Conservation (phyloP, 2,888 invertebrate genomes). For the Mythimna loreyi region DNA sequence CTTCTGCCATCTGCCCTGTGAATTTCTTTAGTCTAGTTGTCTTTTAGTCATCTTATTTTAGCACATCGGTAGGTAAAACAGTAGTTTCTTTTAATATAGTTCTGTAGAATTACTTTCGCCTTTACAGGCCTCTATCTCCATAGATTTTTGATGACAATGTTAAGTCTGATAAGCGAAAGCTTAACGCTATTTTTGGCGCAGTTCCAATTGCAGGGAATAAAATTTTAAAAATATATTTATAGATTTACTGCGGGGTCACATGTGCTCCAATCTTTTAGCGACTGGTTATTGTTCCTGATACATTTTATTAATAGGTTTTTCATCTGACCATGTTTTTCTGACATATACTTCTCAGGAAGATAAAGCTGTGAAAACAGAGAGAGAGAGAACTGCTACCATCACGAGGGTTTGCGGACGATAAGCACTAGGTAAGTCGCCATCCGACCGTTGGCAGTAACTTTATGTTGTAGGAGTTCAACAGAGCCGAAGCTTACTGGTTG, state of each 20-base stretch:
- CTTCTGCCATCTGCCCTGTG: too few species aligned
- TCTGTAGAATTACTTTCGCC: not conserved
- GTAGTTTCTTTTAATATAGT: not conserved
- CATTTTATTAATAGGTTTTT: not conserved
- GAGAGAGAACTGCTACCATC: too few species aligned
- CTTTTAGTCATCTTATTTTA: too few species aligned
- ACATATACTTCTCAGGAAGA: not conserved
- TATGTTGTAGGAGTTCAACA: too few species aligned
- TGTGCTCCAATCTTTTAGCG: not conserved
- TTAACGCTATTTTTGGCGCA: constrained; percentile 32
- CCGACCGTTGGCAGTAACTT: too few species aligned
- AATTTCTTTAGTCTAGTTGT: too few species aligned
- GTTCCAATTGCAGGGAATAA: constrained; percentile 25
- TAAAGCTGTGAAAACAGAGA: not conserved
- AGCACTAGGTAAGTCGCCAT: too few species aligned
- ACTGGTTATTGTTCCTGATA: not conserved
- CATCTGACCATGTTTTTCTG: not conserved
- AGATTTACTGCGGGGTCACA: not conserved
- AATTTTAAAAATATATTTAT: not conserved
- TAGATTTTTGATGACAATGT: constrained; percentile 38
- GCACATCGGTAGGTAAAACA: too few species aligned
- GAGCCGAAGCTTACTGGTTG: too few species aligned
- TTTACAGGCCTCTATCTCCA: constrained; percentile 10
- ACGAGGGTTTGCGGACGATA: too few species aligned
- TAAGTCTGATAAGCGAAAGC: constrained; percentile 33